Conservation (phyloP, 35 echinoderm and acorn worm genomes). For the Nesometra sesokonis region DNA sequence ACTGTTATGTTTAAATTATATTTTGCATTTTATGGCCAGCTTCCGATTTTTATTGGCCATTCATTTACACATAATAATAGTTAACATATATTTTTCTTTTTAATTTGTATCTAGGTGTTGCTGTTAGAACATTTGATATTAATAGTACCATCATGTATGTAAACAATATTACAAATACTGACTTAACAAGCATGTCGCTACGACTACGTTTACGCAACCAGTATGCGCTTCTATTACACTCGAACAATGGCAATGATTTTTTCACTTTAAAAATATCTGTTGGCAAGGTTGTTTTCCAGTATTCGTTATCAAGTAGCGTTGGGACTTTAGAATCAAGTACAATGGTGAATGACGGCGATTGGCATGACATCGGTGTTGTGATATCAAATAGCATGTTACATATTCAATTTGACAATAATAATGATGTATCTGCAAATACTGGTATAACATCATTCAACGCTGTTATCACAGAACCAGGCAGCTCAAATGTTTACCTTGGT, state of each 20-base stretch:
- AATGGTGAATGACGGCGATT: constrained; percentile 49
- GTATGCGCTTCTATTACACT: background rate
- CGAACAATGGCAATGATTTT: constrained; percentile 5
- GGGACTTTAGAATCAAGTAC: background rate
- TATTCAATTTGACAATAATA: constrained; percentile 15
- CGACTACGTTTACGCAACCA: background rate
- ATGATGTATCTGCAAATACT: background rate
- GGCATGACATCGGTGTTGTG: constrained; percentile 45
- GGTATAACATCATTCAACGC: background rate
- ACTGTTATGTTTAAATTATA: too few relatives aligned
- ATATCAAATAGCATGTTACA: constrained; percentile 6
- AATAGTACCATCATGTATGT: background rate
- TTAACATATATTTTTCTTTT: too few relatives aligned
- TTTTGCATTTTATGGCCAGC: too few relatives aligned
- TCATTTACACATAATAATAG: too few relatives aligned
- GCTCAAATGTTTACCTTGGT: constrained; percentile 27
- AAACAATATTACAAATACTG: background rate
- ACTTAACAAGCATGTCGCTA: background rate
- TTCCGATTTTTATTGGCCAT: too few relatives aligned
- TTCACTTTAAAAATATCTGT: constrained; percentile 42
- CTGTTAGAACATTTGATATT: background rate
- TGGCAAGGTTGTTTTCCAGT: background rate
- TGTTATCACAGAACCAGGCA: constrained; percentile 15
- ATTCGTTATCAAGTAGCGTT: constrained; percentile 1
- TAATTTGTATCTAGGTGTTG: background rate